Conservation (phyloP, 2,797 vertebrate species). For the Artibeus jamaicensis region DNA sequence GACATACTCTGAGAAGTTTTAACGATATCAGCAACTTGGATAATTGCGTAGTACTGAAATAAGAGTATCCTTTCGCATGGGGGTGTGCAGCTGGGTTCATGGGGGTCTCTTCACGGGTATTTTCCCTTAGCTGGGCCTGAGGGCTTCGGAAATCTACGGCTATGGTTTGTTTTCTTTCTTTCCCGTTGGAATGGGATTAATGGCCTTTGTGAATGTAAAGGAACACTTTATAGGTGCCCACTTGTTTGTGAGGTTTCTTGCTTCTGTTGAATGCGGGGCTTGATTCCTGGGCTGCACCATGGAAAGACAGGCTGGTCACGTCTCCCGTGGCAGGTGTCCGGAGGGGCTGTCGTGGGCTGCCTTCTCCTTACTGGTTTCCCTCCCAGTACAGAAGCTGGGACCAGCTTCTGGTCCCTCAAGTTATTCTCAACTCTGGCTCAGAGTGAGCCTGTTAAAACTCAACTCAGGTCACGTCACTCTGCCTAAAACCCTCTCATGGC, state of each 20-base stretch:
- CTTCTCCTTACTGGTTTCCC: background rate
- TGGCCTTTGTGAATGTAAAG: slow-evolving; percentile 2
- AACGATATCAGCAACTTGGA: background rate
- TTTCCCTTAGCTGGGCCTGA: background rate
- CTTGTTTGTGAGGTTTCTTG: background rate
- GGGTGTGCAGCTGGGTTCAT: background rate
- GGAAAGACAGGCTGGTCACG: background rate
- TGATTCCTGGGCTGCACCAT: background rate
- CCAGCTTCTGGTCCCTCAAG: background rate
- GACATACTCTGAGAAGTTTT: slow-evolving; percentile 13
- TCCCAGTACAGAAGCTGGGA: background rate
- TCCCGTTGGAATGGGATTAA: background rate
- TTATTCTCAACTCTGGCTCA: background rate
- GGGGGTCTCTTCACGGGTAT: background rate
- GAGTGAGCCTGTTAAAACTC: background rate
- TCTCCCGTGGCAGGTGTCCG: background rate
- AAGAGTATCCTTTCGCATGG: background rate
- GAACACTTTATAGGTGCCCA: background rate
- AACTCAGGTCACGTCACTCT: background rate
- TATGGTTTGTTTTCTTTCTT: background rate
- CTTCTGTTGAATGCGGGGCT: background rate
- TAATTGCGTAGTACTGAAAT: background rate
- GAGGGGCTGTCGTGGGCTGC: too few relatives aligned
- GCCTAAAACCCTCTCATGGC: background rate
- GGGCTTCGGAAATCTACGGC: background rate